These are phyloP conservation scores for Poecile atricapillus DNA, from an alignment of 2,113 vertebrate genomes.

Conservation along the genomic window DNA sequence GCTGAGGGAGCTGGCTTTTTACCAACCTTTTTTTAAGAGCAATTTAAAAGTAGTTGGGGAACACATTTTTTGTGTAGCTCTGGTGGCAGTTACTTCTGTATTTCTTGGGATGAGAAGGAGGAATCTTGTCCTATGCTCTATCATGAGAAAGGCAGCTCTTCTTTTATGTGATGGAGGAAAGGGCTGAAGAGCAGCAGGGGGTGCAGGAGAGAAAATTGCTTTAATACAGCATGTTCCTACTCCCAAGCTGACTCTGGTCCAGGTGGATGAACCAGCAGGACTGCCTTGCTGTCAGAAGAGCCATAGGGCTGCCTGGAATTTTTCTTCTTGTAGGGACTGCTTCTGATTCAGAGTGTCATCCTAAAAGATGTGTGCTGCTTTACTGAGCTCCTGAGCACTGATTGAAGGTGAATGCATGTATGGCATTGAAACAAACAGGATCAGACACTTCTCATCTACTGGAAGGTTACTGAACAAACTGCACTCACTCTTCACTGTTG, in stretches of 20 bases:
- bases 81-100: not conserved
- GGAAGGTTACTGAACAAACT: not conserved
- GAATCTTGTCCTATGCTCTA: not conserved
- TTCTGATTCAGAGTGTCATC: not conserved
- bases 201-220: not conserved
- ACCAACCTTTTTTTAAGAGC: not conserved
- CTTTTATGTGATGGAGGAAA: not conserved
- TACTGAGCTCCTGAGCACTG: not conserved
- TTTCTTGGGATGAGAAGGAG: not conserved
- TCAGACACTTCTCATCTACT: not conserved
- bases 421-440: not conserved
- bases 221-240: fast-evolving
- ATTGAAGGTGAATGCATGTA: not conserved
- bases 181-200: not conserved
- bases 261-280: not conserved
- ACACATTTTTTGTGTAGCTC: not conserved
- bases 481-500: not conserved
- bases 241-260: not conserved
- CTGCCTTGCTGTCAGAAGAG: not conserved
- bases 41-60: not conserved
- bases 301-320: not conserved
- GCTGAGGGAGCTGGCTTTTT: not conserved
- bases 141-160: not conserved
- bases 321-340: not conserved
- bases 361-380: not conserved